Conservation (phyloP, 2,797 vertebrate genomes). For the Sebastes oblongus region DNA sequence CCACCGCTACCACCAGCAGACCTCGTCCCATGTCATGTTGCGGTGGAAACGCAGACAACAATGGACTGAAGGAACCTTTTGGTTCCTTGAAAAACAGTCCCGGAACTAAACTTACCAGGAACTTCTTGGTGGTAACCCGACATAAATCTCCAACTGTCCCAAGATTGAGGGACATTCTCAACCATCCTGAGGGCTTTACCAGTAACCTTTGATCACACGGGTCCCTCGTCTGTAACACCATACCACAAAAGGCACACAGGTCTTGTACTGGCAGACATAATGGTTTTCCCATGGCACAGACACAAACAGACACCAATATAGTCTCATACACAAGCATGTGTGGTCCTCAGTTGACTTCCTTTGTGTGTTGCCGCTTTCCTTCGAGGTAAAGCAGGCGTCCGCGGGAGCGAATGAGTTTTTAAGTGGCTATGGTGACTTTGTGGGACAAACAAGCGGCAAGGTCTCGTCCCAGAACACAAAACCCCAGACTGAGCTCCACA, state of each 20-base stretch:
- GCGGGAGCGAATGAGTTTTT: slow-evolving; percentile 52
- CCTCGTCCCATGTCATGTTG: no score
- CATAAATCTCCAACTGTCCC: neutral
- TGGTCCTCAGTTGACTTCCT: slow-evolving; percentile 55
- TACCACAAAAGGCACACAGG: slow-evolving; percentile 39
- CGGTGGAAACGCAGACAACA: no score
- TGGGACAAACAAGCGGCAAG: slow-evolving; percentile 57
- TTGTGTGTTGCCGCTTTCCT: slow-evolving; percentile 45
- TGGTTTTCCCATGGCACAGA: slow-evolving; percentile 45
- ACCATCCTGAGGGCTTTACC: slow-evolving; percentile 8
- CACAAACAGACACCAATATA: slow-evolving; percentile 46
- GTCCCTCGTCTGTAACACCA: slow-evolving; percentile 5
- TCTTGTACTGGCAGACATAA: slow-evolving; percentile 22
- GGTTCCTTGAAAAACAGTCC: no score
- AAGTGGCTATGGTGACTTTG: slow-evolving; percentile 63
- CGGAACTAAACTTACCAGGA: no score
- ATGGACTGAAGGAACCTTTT: no score
- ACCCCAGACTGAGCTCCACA: slow-evolving; percentile 52
- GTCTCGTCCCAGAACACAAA: slow-evolving; percentile 39
- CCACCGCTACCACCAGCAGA: no score
- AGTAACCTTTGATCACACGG: slow-evolving; percentile 29
- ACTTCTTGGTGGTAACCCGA: no score
- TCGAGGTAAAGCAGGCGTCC: slow-evolving; percentile 45
- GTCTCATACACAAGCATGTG: slow-evolving; percentile 56
- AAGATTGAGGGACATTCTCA: neutral